phyloP scores from a whole-genome alignment of 2,113 vertebrate species.

The Cepphus grylle region DNA sequence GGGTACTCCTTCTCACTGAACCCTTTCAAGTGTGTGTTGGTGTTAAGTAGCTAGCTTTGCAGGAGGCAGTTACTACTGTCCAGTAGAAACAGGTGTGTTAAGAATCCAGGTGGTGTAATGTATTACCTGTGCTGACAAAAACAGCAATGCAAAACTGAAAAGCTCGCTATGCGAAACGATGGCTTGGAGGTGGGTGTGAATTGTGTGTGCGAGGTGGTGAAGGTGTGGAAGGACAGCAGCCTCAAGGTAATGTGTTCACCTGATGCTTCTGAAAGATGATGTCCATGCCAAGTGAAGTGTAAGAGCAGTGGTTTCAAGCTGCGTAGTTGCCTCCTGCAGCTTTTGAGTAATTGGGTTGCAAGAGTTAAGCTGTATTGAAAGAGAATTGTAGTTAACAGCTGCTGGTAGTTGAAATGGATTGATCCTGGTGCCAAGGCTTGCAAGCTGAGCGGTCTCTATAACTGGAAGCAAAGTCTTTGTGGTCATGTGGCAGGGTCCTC shows the following conservation, averaged over 20 bases:
- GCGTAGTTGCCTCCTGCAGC: background rate
- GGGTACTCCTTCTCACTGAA: background rate
- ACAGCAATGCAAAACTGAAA: background rate
- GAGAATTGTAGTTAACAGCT: background rate
- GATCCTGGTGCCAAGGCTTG: background rate
- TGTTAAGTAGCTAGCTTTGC: background rate
- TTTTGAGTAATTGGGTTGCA: background rate
- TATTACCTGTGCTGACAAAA: background rate
- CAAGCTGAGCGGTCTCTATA: background rate
- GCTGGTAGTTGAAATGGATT: accelerated
- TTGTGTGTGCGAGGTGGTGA: background rate
- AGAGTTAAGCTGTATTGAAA: background rate
- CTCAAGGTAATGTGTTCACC: background rate
- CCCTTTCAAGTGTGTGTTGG: background rate
- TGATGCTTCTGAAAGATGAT: background rate
- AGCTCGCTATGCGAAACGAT: background rate
- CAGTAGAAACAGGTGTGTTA: background rate
- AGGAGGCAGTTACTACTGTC: background rate
- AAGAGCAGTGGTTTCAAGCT: background rate
- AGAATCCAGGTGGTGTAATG: background rate
- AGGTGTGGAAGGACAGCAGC: background rate
- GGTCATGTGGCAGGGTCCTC: background rate
- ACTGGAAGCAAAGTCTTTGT: background rate
- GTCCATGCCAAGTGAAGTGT: background rate
- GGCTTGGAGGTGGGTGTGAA: background rate